phyloP scores from a whole-genome alignment of 2,888 invertebrate genomes.

The Molorchus minor region DNA sequence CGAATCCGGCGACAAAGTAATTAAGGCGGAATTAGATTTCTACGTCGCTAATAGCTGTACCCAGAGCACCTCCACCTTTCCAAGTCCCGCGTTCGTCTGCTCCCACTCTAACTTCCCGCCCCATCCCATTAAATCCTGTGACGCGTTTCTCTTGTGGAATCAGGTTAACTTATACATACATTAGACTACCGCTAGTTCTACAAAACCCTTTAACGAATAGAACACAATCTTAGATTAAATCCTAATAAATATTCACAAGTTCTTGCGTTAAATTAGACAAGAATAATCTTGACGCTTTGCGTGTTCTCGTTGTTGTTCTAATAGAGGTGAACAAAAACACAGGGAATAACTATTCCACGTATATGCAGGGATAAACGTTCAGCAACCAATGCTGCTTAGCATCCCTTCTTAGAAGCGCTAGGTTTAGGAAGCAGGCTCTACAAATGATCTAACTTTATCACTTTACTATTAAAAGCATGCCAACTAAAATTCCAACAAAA shows the following conservation, averaged over 20 bases:
- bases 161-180: slow-evolving; percentile 24
- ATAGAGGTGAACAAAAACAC: no score
- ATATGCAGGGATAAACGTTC: no score
- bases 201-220: slow-evolving; percentile 18
- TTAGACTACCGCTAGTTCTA: slow-evolving; percentile 19
- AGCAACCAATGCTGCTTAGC: no score
- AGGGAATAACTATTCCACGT: no score
- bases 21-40: slow-evolving; percentile 60
- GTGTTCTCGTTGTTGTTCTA: no score
- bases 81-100: slow-evolving; percentile 25
- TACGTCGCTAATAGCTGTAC: slow-evolving; percentile 41
- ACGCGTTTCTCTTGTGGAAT: slow-evolving; percentile 25
- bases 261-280: no score
- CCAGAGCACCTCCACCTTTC: slow-evolving; percentile 32
- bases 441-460: no score
- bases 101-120: slow-evolving; percentile 22
- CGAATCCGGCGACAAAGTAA: slow-evolving; percentile 60
- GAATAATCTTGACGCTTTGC: no score
- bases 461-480: no score
- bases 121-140: slow-evolving; percentile 22
- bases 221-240: slow-evolving; percentile 20
- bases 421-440: no score
- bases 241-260: slow-evolving; percentile 24
- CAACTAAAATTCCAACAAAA: no score
- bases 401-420: no score